These are phyloP conservation scores for Ypsolopha sequella DNA, from an alignment of 2,888 invertebrate genomes.

Conservation along the genomic window DNA sequence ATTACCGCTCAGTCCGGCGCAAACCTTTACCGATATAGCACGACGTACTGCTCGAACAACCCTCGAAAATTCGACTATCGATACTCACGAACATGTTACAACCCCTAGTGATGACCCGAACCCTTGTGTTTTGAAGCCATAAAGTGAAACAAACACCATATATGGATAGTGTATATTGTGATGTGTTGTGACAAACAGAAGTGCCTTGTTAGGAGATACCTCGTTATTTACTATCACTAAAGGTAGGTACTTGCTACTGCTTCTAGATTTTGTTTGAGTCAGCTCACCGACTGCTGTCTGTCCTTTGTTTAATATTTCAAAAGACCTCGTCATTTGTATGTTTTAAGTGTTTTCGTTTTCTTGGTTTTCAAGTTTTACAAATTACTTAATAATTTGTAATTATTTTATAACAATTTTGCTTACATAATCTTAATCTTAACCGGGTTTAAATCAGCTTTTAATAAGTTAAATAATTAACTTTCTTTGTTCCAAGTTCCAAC, in stretches of 20 bases:
- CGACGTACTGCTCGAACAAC: conserved; percentile 28
- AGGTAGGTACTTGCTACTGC: conserved; percentile 30
- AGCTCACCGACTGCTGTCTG: neutral
- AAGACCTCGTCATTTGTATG: no score
- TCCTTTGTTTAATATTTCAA: neutral
- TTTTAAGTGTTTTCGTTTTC: no score
- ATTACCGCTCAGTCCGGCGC: conserved; percentile 58
- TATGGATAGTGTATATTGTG: conserved; percentile 54
- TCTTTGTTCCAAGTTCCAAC: no score
- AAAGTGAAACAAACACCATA: conserved; percentile 40
- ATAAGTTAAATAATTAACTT: no score
- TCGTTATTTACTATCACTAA: conserved; percentile 25
- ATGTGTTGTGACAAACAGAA: conserved; percentile 56
- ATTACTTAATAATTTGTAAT: no score
- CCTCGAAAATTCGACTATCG: conserved; percentile 16
- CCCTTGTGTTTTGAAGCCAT: conserved; percentile 10
- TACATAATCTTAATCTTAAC: no score
- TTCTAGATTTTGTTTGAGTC: neutral
- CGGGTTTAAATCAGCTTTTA: no score
- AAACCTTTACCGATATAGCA: conserved; percentile 59
- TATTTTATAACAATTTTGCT: no score
- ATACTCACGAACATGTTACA: conserved; percentile 42
- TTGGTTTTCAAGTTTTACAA: no score
- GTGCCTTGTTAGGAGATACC: conserved; percentile 50
- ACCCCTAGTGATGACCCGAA: conserved; percentile 15